Conservation (phyloP, 1,140 invertebrate species). For the Neotoxoptera formosana region DNA sequence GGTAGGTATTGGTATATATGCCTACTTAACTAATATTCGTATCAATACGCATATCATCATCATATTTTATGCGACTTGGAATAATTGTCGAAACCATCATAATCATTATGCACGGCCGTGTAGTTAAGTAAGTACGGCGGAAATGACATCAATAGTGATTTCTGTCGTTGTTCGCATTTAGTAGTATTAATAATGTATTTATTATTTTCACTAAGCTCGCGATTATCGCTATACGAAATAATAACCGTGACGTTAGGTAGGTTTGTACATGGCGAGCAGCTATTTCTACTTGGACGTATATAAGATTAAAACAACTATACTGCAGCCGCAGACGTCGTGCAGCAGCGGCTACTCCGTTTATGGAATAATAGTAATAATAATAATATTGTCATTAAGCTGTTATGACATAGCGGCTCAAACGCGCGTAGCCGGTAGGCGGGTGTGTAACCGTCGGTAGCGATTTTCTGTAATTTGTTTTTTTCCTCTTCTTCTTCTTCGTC, state of each 20-base stretch:
- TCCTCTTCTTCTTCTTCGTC: background rate
- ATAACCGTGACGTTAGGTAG: background rate
- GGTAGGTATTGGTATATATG: background rate
- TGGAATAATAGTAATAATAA: background rate
- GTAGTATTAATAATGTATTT: background rate
- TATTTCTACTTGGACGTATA: background rate
- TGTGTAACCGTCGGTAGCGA: constrained; percentile 26
- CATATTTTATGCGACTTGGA: background rate
- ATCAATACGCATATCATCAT: background rate
- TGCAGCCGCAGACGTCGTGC: too few species aligned
- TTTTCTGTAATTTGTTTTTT: constrained; percentile 42
- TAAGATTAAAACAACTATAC: constrained; percentile 11
- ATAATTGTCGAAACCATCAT: background rate
- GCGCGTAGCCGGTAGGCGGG: background rate
- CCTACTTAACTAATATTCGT: background rate
- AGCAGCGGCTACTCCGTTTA: background rate
- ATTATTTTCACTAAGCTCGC: background rate
- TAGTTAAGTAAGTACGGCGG: background rate
- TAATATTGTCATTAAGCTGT: constrained; percentile 1
- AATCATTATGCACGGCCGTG: background rate
- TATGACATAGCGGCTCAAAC: constrained; percentile 7
- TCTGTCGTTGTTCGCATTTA: background rate
- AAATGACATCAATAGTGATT: background rate
- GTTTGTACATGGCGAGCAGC: background rate
- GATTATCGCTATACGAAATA: background rate